Conservation (phyloP, 2,888 invertebrate species). For the Morpho achilles region DNA sequence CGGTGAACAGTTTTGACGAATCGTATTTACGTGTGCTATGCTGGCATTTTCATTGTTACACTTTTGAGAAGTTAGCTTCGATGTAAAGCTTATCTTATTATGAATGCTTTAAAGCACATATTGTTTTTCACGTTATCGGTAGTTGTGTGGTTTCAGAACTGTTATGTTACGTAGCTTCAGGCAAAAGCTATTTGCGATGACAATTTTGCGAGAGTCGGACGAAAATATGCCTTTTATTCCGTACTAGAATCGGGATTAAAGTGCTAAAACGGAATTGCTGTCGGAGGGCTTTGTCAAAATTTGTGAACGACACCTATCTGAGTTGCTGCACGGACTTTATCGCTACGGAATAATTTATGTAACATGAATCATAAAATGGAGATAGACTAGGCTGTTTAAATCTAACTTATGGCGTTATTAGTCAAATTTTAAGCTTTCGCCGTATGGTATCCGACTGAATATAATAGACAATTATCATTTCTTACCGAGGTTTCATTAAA, state of each 20-base stretch:
- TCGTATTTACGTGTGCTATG: constrained; percentile 76
- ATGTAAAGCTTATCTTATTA: constrained; percentile 31
- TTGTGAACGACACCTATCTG: constrained; percentile 57
- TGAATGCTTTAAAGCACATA: too few relatives aligned
- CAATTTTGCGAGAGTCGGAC: constrained; percentile 76
- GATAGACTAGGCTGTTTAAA: too few relatives aligned
- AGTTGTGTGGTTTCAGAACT: constrained; percentile 40
- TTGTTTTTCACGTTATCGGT: constrained; percentile 27
- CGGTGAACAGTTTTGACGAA: constrained; percentile 50
- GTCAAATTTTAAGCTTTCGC: too few relatives aligned
- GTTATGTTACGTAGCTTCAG: constrained; percentile 44
- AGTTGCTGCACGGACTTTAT: constrained; percentile 4
- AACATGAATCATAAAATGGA: neutral
- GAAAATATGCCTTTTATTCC: constrained; percentile 78
- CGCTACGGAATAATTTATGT: constrained; percentile 2
- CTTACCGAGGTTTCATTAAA: too few relatives aligned
- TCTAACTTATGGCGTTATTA: too few relatives aligned
- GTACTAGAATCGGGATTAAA: constrained; percentile 72
- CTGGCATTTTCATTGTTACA: constrained; percentile 78
- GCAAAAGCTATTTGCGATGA: constrained; percentile 79
- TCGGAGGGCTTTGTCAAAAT: constrained; percentile 65
- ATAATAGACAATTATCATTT: too few relatives aligned
- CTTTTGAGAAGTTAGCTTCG: constrained; percentile 40
- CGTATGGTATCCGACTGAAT: too few relatives aligned
- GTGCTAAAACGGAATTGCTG: constrained; percentile 76